A percentile compares a stretch with the other conserved stretches of the same genome.
Conservation (phyloP, 2,888 invertebrate species). For the Colletes collaris region DNA sequence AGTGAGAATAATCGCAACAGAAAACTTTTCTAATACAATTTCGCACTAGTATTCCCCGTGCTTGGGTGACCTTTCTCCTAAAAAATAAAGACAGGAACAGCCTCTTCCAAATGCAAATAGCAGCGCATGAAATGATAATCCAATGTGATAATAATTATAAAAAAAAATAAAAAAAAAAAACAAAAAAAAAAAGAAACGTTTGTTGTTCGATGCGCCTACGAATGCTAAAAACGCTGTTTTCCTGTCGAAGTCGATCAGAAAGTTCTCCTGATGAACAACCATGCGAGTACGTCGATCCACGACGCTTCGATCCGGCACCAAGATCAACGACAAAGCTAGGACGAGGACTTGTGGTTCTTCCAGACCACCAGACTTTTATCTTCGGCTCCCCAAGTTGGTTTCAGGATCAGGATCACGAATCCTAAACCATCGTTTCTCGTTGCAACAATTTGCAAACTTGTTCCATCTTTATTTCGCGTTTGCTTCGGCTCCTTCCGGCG, state of each 20-base stretch:
- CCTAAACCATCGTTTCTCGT: background rate
- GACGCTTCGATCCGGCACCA: constrained; percentile 34
- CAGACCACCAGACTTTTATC: background rate
- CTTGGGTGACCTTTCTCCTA: background rate
- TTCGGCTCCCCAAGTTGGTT: background rate
- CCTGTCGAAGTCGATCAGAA: background rate
- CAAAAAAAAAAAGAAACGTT: background rate
- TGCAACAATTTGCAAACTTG: constrained; percentile 12
- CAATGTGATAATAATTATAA: background rate
- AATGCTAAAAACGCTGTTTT: background rate
- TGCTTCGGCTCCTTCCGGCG: constrained; percentile 65
- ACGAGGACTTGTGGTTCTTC: background rate
- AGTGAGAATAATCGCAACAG: no score
- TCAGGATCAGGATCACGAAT: background rate
- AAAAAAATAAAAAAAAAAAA: constrained; percentile 4
- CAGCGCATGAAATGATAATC: background rate
- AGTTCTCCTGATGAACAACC: no score
- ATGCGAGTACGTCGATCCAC: constrained; percentile 35
- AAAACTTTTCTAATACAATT: constrained; percentile 20
- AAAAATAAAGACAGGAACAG: background rate
- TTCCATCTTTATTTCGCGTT: constrained; percentile 52
- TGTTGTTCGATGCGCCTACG: background rate
- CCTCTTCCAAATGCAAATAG: constrained; percentile 31
- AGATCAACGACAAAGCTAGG: constrained; percentile 8
- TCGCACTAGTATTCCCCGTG: constrained; percentile 20